These are phyloP conservation scores for Cacatua alba DNA, from an alignment of 2,113 vertebrate species.

Conservation along the genomic window DNA sequence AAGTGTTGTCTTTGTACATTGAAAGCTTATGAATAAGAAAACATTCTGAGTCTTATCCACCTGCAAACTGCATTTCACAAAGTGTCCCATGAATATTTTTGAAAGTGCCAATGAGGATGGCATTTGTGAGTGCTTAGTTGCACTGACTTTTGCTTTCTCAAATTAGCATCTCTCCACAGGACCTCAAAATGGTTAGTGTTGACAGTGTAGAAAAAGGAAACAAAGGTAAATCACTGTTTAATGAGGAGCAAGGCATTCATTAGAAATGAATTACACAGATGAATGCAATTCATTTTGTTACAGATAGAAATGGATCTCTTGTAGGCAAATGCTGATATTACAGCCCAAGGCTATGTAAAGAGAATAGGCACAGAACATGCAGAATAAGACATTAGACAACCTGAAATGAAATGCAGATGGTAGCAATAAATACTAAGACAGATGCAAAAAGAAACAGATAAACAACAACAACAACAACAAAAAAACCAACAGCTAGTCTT, in stretches of 20 bases:
- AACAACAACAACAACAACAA: slow-evolving; percentile 40
- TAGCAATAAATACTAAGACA: slow-evolving; percentile 62
- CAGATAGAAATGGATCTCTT: slow-evolving; percentile 64
- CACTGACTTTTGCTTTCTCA: slow-evolving; percentile 48
- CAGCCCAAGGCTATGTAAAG: slow-evolving; percentile 58
- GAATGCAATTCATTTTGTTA: slow-evolving; percentile 65
- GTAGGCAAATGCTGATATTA: slow-evolving; percentile 61
- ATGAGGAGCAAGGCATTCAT: slow-evolving; percentile 68
- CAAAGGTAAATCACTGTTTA: slow-evolving; percentile 73
- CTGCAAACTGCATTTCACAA: slow-evolving; percentile 24
- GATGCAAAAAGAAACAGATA: slow-evolving; percentile 56
- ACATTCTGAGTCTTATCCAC: background rate
- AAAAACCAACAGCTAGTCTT: slow-evolving; percentile 25
- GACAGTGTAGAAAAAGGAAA: slow-evolving; percentile 60
- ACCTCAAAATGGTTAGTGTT: slow-evolving; percentile 49
- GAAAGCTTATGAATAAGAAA: slow-evolving; percentile 12
- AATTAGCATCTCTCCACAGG: slow-evolving; percentile 59
- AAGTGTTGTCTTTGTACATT: background rate
- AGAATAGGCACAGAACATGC: slow-evolving; percentile 39
- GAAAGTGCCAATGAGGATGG: slow-evolving; percentile 3
- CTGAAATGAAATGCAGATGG: slow-evolving; percentile 67
- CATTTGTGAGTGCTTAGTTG: background rate
- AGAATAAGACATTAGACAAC: slow-evolving; percentile 52
- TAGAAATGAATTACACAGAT: slow-evolving; percentile 70
- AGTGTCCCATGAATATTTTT: slow-evolving; percentile 35